Conservation (phyloP, 1,140 invertebrate species). For the Sinonovacula constricta region DNA sequence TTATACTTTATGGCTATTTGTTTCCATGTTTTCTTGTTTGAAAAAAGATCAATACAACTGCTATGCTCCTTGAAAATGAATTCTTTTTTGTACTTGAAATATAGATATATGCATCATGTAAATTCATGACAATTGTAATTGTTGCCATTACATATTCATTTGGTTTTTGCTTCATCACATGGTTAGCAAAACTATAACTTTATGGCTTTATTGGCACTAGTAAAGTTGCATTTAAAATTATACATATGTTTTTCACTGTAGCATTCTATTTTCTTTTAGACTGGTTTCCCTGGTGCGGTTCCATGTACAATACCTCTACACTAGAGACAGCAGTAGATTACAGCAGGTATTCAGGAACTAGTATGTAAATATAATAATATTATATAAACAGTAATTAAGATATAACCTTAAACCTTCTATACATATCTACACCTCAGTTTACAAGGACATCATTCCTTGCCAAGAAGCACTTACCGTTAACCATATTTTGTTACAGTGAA, state of each 20-base stretch:
- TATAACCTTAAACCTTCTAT: too few relatives aligned
- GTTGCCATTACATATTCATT: neutral
- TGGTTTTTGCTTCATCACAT: neutral
- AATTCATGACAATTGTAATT: neutral
- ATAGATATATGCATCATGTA: neutral
- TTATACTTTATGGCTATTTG: too few relatives aligned
- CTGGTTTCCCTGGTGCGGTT: slow-evolving; percentile 44
- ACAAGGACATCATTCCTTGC: too few relatives aligned
- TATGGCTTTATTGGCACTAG: neutral
- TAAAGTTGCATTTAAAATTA: neutral
- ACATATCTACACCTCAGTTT: too few relatives aligned
- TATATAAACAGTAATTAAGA: too few relatives aligned
- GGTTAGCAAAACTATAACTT: neutral
- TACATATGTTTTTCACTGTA: neutral
- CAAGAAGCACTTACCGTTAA: too few relatives aligned
- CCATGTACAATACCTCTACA: slow-evolving; percentile 16
- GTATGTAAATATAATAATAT: too few relatives aligned
- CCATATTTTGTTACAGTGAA: too few relatives aligned
- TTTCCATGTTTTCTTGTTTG: too few relatives aligned
- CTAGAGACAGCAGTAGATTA: slow-evolving; percentile 15
- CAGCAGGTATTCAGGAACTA: slow-evolving; percentile 22
- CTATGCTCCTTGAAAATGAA: neutral
- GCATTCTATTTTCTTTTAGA: slow-evolving; percentile 1
- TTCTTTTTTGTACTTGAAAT: neutral
- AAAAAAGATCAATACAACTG: neutral